Evolutionary conservation across 2,113 vertebrate genomes (phyloP).

Genomic region (Seriola aureovittata): DNA sequence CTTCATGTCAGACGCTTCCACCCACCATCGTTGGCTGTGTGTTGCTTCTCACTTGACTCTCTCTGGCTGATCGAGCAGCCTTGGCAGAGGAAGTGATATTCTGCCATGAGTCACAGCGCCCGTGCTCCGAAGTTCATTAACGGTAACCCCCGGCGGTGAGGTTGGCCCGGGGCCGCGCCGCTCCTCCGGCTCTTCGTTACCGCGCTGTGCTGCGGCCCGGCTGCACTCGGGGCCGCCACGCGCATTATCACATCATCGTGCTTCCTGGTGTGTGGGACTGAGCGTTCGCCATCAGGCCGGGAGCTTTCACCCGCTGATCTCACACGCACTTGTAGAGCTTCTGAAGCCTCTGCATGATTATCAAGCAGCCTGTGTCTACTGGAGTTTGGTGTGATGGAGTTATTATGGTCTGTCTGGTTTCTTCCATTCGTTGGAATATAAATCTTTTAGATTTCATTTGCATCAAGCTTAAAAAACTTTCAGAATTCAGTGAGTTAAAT

Average conservation of each 20-base stretch:
- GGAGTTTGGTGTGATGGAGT: background rate
- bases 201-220: constrained; percentile 39
- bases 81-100: constrained; percentile 21
- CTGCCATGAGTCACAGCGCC: constrained; percentile 23
- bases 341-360: constrained; percentile 7
- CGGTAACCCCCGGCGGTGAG: constrained; percentile 51
- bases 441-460: no score
- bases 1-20: background rate
- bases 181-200: constrained; percentile 49
- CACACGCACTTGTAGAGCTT: constrained; percentile 22
- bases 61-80: constrained; percentile 1
- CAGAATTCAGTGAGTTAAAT: no score
- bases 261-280: constrained; percentile 70
- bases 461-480: no score
- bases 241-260: constrained; percentile 70
- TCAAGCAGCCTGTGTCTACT: background rate
- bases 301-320: constrained; percentile 50
- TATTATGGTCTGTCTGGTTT: background rate
- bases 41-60: constrained; percentile 2
- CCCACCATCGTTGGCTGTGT: background rate
- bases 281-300: constrained; percentile 63
- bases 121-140: constrained; percentile 50
- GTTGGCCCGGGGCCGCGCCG: constrained; percentile 43
- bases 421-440: no score
- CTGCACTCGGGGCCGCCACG: constrained; percentile 52